Base-by-base conservation (phyloP, 2,113 vertebrate species). In the Helogale parvula region DNA sequence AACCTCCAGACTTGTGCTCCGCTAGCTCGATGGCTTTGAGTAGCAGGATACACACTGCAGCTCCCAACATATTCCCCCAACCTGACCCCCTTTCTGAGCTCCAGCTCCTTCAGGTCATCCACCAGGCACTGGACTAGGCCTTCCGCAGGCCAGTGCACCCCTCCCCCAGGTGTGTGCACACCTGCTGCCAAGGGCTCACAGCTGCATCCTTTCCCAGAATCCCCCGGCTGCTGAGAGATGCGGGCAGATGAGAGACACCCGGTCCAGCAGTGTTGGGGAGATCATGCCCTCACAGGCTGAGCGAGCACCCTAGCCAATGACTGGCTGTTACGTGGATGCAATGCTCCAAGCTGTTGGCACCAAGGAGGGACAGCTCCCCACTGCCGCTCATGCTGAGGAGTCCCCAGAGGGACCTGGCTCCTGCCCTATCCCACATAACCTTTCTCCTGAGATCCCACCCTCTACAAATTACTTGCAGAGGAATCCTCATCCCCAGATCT, bases 11-110 rank as follows among this genome's bases (percentile, higher is more conserved):
- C 25, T 3, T 41, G 54, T 27, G n/a, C 79, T 45, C 0, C 0
- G 21, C 54, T 41, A 9, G 29, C 15, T 14, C 65, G 15, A 2
- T 0, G 1, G 27, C 72, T 94, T 52, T 84, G 23, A 14, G 66
- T 15, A 35, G 23, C 57, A 33, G 2, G 5, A 2, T 8, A 45
- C 9, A n/a, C 19, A 17, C 27, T 1, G 0, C 88, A 1, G 0
- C 33, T 5, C 7, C 19, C 86, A 31, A 1, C 29, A 7, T 25
- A 0, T 15, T 3, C 29, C 16, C 25, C 69, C 47, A 54, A 4
- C 47, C 41, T 19, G 3, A 3, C 63, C 6, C 25, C 35, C 5
- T 6, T n/a, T 27, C 47, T 66, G 14, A 52, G 38, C 66, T 35
- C 63, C 45, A 1, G 0, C 33, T 6, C 0, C 29, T 29, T 50